Evolutionary conservation across 2,113 vertebrate genomes (phyloP), one percentile per base, ranked within the genome.

Genomic region (Amphiprion ocellaris): DNA sequence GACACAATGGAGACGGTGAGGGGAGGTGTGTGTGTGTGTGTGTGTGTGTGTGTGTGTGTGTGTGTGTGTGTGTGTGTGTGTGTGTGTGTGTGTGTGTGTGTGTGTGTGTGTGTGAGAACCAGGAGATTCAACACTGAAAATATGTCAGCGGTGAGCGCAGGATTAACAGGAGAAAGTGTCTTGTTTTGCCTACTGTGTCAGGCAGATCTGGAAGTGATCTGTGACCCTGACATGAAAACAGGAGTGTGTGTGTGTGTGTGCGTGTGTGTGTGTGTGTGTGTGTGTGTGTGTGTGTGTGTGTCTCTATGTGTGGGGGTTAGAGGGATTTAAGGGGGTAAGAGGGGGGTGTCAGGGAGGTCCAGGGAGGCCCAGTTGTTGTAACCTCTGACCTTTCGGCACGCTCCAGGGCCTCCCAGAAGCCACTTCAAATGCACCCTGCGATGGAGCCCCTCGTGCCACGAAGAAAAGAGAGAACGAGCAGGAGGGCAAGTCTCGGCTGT

Each of bases 371-470:
- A 87, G 93, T 94, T 95, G 92, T 94, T 92, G 79, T 95, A 94
- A 93, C 94, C 93, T 90, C 85, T 93, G 92, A 95, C 94, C 93
- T 87, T 79, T 79, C 66, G 87, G 86, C 92, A 93, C 91, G 86
- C 92, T 93, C 87, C 92, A 46, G 82, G 85, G 88, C 90, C 89
- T 91, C 91, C 91, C 90, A 93, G 86, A 92, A 94, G 89, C 93
- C 92, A 94, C 94, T 94, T 93, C 89, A 94, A 94, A 94, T 84
- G 82, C 83, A 84, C 59, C 87, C 88, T 50, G 73, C 70, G 17
- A 86, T 72, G 64, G 65, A 89, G 78, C 81, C 82, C 87, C 83
- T 69, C 37, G n/a, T 87, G 79, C 76, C 81, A 69, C 69, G 65
- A 39, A 69, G 55, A 69, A 60, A 39, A 26, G 28, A 19, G 54